Evolutionary conservation across 2,797 vertebrate species (phyloP).

Genomic region (Aeoliscus strigatus): DNA sequence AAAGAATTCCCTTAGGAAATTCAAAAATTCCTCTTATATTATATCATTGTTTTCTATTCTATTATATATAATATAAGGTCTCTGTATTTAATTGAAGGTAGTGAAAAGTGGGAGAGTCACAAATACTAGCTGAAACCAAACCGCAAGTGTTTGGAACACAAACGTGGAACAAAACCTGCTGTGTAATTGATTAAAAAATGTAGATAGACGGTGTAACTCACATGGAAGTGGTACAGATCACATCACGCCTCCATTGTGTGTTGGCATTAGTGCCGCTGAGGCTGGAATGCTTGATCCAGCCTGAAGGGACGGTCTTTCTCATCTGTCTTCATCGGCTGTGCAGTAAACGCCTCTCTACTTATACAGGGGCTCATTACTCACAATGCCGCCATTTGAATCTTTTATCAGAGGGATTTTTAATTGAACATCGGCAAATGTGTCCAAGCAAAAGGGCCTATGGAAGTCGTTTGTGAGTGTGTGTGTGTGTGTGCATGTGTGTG

Average conservation of each 20-base stretch:
- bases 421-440: conserved; percentile 70
- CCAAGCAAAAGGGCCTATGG: conserved; percentile 57
- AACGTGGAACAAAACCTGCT: too few relatives aligned
- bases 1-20: too few relatives aligned
- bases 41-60: too few relatives aligned
- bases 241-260: conserved; percentile 26
- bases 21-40: too few relatives aligned
- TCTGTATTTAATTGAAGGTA: too few relatives aligned
- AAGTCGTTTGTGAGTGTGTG: conserved; percentile 30
- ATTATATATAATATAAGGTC: too few relatives aligned
- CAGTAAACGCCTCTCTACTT: conserved; percentile 72
- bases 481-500: conserved; percentile 9
- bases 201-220: conserved; percentile 1
- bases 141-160: too few relatives aligned
- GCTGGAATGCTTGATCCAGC: conserved; percentile 47
- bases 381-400: conserved; percentile 70
- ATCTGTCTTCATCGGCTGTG: conserved; percentile 71
- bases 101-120: too few relatives aligned
- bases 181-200: conserved; percentile 1
- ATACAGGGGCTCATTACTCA: conserved; percentile 72
- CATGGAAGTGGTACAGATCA: conserved; percentile 7
- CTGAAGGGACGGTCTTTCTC: conserved; percentile 53
- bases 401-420: conserved; percentile 71
- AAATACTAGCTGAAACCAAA: too few relatives aligned
- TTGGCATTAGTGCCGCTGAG: conserved; percentile 58